phyloP scores from a whole-genome alignment of 2,888 invertebrate genomes.

The Hydropsyche betteni region DNA sequence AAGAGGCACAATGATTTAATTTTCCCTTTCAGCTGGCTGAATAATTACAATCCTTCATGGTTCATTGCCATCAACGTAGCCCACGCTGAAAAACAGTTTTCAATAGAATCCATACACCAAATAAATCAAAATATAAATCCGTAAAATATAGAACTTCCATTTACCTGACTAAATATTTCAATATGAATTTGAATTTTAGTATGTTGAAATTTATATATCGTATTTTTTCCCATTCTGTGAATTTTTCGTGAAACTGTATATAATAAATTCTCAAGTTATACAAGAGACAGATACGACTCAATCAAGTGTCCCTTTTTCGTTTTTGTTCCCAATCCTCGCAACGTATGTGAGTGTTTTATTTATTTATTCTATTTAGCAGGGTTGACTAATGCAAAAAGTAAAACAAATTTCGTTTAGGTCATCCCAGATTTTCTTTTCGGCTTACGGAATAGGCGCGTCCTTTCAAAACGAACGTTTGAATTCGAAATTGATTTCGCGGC shows the following conservation, averaged over 20 bases:
- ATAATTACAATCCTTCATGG: conserved; percentile 31
- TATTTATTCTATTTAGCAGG: not conserved
- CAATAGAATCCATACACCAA: not conserved
- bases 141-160: not conserved
- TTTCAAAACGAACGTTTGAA: conserved; percentile 1
- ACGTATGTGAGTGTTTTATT: not conserved
- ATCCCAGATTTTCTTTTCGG: conserved; percentile 1
- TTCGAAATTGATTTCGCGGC: conserved; percentile 17
- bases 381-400: not conserved
- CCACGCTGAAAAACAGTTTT: conserved; percentile 3
- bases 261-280: not conserved
- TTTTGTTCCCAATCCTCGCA: not conserved
- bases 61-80: conserved; percentile 24
- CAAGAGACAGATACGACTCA: not conserved
- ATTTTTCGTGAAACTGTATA: not conserved
- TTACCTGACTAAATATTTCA: not conserved
- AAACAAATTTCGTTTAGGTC: conserved; percentile 14
- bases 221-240: not conserved
- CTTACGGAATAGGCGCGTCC: not conserved
- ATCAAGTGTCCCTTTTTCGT: not conserved
- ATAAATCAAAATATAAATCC: not conserved
- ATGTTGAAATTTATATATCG: too few species aligned
- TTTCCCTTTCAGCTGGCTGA: conserved; percentile 28
- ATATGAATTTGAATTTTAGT: not conserved
- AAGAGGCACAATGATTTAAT: conserved; percentile 30